Evolutionary conservation across 2,113 vertebrate species (phyloP).

Genomic region (Elephantulus edwardii): DNA sequence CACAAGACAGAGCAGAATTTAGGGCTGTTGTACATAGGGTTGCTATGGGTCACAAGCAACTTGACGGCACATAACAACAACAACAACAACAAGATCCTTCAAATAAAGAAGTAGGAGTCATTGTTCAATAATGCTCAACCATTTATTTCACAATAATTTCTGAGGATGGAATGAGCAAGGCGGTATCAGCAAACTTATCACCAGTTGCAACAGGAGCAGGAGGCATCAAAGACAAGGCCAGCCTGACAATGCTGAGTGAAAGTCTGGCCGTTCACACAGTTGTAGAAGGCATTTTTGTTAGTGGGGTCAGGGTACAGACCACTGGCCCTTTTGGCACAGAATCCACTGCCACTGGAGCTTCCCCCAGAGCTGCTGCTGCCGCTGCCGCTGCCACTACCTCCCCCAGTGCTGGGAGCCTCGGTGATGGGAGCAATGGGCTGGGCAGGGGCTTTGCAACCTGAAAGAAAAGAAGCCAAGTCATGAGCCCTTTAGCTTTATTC

Average conservation of each 20-base stretch:
- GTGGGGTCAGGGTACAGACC: slow-evolving; percentile 81
- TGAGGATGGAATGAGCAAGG: background rate
- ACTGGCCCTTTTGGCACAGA: slow-evolving; percentile 81
- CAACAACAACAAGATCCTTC: too few relatives aligned
- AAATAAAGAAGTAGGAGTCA: background rate
- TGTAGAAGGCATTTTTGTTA: slow-evolving; percentile 81
- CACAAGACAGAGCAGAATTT: too few relatives aligned
- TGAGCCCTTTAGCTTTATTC: background rate
- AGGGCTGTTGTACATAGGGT: too few relatives aligned
- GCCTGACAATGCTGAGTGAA: slow-evolving; percentile 76
- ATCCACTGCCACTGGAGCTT: slow-evolving; percentile 64
- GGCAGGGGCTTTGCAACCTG: slow-evolving; percentile 75
- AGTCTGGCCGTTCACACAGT: slow-evolving; percentile 79
- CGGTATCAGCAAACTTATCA: slow-evolving; percentile 44
- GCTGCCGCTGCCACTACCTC: slow-evolving; percentile 64
- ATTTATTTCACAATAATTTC: background rate
- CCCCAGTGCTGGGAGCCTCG: slow-evolving; percentile 56
- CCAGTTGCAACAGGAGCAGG: slow-evolving; percentile 86
- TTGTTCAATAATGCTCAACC: background rate
- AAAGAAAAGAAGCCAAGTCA: background rate
- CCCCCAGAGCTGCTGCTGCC: slow-evolving; percentile 27
- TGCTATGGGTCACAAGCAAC: too few relatives aligned
- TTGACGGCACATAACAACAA: too few relatives aligned
- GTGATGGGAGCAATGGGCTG: slow-evolving; percentile 73
- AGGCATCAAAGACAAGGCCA: slow-evolving; percentile 81